Evolutionary conservation across 1,140 invertebrate genomes (phyloP).

Genomic region (Odontomachus brunneus): DNA sequence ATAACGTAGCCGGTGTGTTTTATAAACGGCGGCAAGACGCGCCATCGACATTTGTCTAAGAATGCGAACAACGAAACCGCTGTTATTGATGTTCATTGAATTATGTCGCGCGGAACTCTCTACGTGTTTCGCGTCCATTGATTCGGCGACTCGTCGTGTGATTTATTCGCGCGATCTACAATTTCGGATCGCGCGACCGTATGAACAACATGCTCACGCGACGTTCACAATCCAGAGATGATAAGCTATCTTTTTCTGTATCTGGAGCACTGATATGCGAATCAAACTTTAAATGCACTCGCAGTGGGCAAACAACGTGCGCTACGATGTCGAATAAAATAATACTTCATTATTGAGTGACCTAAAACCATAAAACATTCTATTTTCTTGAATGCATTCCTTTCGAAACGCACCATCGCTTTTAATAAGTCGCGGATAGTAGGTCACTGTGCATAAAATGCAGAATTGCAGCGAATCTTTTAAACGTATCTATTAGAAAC

Average conservation of each 20-base stretch:
- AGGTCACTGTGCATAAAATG: no score
- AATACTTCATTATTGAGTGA: no score
- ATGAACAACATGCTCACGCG: slow-evolving; percentile 19
- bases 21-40: slow-evolving; percentile 50
- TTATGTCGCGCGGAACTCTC: slow-evolving; percentile 13
- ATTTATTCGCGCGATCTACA: slow-evolving; percentile 35
- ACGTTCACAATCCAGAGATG: background rate
- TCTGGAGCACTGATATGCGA: background rate
- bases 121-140: background rate
- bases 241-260: background rate
- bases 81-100: slow-evolving; percentile 29
- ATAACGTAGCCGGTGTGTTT: slow-evolving; percentile 56
- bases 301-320: no score
- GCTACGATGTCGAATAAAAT: no score
- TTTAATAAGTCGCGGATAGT: no score
- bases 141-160: background rate
- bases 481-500: no score
- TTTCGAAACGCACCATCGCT: no score
- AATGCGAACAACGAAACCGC: background rate
- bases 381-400: no score
- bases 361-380: no score
- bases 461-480: no score
- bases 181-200: slow-evolving; percentile 11
- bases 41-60: slow-evolving; percentile 42
- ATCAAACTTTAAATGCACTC: background rate